A percentile compares a stretch with the other conserved stretches of the same genome.
Evolutionary conservation across 1,140 invertebrate genomes (phyloP).

Genomic region (Leucophenga varia): DNA sequence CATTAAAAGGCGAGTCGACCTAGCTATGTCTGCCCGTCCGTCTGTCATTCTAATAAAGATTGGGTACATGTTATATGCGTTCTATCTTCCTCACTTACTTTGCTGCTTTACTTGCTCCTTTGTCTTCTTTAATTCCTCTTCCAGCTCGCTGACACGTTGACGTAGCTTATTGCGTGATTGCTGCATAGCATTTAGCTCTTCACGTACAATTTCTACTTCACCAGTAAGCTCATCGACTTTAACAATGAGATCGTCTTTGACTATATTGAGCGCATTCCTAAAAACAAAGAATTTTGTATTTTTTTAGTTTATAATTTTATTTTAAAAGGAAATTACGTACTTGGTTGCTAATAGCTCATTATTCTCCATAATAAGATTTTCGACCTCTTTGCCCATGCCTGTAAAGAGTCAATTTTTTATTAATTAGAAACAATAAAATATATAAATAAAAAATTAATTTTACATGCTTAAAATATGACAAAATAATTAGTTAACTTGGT

Average conservation of each 20-base stretch:
- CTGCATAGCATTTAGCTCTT: constrained; percentile 86
- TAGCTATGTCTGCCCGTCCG: no score
- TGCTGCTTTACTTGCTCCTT: constrained; percentile 75
- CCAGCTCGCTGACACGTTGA: constrained; percentile 78
- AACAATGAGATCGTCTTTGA: constrained; percentile 99
- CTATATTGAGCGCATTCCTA: constrained; percentile 98
- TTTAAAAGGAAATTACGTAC: constrained; percentile 46
- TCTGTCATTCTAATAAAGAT: no score
- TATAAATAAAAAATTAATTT: no score
- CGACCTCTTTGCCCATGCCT: constrained; percentile 99
- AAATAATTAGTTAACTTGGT: no score
- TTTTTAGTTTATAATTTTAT: constrained; percentile 11
- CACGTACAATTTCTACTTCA: constrained; percentile 92
- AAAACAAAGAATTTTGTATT: constrained; percentile 43
- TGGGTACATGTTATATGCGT: no score
- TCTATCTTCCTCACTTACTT: no score
- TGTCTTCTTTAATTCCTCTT: constrained; percentile 87
- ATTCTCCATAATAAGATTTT: constrained; percentile 98
- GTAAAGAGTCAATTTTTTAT: no score
- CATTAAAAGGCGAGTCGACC: no score
- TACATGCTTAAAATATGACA: no score
- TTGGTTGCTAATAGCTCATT: constrained; percentile 98
- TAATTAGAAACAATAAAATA: no score
- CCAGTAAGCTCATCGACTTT: constrained; percentile 98
- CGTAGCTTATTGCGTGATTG: constrained; percentile 79